phyloP scores from a whole-genome alignment of 2,113 vertebrate species.

The Tinamus guttatus region DNA sequence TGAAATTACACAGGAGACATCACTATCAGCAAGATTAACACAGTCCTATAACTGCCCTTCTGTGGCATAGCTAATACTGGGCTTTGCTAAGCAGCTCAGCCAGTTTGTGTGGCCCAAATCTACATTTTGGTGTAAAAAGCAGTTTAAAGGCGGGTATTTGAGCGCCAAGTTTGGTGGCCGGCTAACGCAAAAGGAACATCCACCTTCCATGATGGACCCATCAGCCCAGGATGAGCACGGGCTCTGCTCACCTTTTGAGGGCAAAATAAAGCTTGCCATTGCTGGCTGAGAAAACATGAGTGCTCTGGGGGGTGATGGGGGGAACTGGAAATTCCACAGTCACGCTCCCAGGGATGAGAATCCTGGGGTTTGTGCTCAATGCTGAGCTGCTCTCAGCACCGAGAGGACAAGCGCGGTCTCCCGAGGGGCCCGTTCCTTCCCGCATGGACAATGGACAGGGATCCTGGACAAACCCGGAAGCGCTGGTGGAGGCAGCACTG shows the following conservation, averaged over 20 bases:
- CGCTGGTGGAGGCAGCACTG: too few species aligned
- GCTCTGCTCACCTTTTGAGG: background rate
- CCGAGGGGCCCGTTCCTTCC: background rate
- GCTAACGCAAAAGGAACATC: background rate
- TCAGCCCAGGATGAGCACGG: background rate
- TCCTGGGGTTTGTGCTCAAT: background rate
- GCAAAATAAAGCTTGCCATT: background rate
- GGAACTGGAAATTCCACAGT: background rate
- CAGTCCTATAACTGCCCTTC: background rate
- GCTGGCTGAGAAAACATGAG: background rate
- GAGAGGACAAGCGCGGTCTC: background rate
- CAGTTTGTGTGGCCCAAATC: background rate
- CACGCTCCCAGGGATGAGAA: background rate
- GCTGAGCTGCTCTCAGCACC: background rate
- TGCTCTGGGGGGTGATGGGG: background rate
- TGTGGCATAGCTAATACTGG: background rate
- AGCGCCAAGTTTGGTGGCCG: background rate
- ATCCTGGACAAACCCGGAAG: too few species aligned
- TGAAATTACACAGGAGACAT: background rate
- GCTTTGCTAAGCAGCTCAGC: background rate
- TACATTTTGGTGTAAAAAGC: background rate
- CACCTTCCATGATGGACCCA: fast-evolving
- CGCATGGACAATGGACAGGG: background rate
- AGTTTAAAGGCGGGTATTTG: background rate
- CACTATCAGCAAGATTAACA: background rate